Base-by-base conservation (phyloP, 2,888 invertebrate genomes). In the Agrotis puta region DNA sequence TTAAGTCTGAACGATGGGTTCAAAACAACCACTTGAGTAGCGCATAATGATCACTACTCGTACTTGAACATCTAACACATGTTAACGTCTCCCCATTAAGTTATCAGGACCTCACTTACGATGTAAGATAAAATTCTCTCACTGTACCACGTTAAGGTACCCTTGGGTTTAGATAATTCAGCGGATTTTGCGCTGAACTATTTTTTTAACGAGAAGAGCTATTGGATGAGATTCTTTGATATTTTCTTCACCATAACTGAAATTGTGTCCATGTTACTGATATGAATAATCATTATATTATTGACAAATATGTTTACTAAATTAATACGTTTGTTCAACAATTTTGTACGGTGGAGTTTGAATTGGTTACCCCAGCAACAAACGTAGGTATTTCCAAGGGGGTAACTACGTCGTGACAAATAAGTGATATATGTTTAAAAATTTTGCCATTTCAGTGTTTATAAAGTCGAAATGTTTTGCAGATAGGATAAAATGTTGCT, bases 1-100 rank as follows among this genome's bases (percentile, higher is more conserved):
- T 84, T 82, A 80, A 68, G 51, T 13, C 43, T 47, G 39, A 51
- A 58, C 51, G 54, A 57, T 77, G 43, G 74, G 74, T 78, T 71
- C 48, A 76, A 68, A 80, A 74, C 75, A 81, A 77, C 84, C 84
- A 84, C 84, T 84, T 84, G 84, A 84, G 84, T 84, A 84, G 79
- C 80, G 43, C 62, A 74, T 84, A 77, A 81, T 84, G 79, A 84
- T 83, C 75, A 84, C 81, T 78, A 69, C 83, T 83, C 77, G 81
- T 78, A 69, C 83, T 83, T 79, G 81, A 81, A 65, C 48, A 57
- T 77, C 62, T 66, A 81, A 84, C 84, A 84, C 70, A 84, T 84
- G 84, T 81, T 84, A 83, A 79, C 84, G 84, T 84, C 77, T 81
- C 33, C 59, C 70, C 81, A 84, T 83, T 81, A 72, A 39, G 70